These are phyloP conservation scores for Microcebus murinus DNA, from an alignment of 2,113 vertebrate species.

Conservation along the genomic window DNA sequence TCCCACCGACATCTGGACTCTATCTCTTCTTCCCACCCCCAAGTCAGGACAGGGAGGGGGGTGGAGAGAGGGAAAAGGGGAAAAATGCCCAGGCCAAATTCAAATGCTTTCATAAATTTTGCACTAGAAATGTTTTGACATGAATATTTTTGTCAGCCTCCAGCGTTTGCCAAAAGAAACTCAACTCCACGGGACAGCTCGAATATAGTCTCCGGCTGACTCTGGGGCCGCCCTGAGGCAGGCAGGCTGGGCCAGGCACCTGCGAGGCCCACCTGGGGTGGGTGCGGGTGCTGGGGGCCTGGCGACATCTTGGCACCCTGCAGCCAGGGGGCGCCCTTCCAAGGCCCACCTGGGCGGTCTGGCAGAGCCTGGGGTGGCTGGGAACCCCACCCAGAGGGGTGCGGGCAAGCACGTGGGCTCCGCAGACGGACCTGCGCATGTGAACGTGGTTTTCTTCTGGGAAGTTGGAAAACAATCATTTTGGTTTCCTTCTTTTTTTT, in stretches of 20 bases:
- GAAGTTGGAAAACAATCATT: not conserved
- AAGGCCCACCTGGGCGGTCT: rapidly evolving
- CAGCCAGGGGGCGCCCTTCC: not conserved
- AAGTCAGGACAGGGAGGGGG: constrained; percentile 48
- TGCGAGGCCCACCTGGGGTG: not conserved
- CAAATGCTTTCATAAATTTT: constrained; percentile 72
- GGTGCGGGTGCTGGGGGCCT: not conserved
- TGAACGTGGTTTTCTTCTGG: not conserved
- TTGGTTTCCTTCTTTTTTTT: not conserved
- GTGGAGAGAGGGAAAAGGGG: not conserved
- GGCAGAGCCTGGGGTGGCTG: not conserved
- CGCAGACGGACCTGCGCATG: too few species aligned
- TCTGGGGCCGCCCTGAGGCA: not conserved
- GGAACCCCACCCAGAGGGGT: rapidly evolving
- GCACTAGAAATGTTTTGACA: constrained; percentile 74
- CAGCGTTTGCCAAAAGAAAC: constrained; percentile 73
- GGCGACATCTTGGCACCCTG: not conserved
- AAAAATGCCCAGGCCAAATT: constrained; percentile 59
- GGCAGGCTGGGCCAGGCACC: constrained; percentile 44
- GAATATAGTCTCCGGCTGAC: not conserved
- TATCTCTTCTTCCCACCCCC: constrained; percentile 77
- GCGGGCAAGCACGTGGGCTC: not conserved
- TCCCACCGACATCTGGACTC: constrained; percentile 87
- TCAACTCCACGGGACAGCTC: constrained; percentile 30
- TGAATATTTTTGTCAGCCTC: constrained; percentile 81